phyloP scores from a whole-genome alignment of 2,888 invertebrate species.

The Cantharis flavilabris region DNA sequence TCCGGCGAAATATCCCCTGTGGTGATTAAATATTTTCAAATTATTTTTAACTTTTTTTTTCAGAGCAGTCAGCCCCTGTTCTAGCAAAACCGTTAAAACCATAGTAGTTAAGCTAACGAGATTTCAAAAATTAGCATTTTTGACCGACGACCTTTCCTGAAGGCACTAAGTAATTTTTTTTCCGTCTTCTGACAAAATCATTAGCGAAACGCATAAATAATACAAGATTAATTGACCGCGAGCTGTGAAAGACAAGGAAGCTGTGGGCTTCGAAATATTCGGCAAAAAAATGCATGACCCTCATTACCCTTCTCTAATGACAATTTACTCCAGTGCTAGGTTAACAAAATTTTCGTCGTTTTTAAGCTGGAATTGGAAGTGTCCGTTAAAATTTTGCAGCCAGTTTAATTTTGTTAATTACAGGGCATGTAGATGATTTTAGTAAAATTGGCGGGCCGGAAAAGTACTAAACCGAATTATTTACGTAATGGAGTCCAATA shows the following conservation, averaged over 20 bases:
- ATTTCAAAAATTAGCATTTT: background rate
- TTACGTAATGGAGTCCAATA: background rate
- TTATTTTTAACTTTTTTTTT: background rate
- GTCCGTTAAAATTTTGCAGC: conserved; percentile 7
- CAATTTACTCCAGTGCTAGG: background rate
- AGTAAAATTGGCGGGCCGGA: background rate
- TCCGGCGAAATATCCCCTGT: too few relatives aligned
- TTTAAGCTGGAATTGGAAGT: background rate
- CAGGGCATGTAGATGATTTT: background rate
- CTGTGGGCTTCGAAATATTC: background rate
- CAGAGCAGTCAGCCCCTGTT: background rate
- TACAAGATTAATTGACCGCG: background rate
- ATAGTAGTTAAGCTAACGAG: background rate
- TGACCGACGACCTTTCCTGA: background rate
- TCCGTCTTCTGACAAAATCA: background rate
- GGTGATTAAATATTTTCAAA: too few relatives aligned
- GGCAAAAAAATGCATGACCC: background rate
- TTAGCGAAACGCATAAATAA: background rate
- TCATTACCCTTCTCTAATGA: background rate
- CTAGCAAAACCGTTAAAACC: background rate
- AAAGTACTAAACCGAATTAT: background rate
- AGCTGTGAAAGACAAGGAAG: background rate
- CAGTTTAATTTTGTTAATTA: conserved; percentile 8
- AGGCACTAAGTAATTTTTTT: background rate
- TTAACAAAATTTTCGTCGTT: background rate